phyloP scores from a whole-genome alignment of 2,113 vertebrate genomes.

The Fukomys damarensis region DNA sequence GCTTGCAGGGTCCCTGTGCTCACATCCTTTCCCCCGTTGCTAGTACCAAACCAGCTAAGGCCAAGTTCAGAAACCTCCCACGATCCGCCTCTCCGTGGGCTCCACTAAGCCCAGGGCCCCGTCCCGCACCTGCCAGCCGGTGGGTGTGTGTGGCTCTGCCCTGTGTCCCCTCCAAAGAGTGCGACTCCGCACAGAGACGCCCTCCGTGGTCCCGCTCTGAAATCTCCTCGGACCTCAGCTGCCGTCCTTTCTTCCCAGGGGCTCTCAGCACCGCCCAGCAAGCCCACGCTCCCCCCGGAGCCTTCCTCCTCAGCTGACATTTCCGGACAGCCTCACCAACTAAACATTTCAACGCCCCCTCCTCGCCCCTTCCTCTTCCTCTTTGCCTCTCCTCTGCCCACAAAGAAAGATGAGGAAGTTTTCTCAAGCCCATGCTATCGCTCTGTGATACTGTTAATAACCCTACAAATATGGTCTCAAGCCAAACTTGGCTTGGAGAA shows the following conservation, averaged over 20 bases:
- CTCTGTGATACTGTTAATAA: not conserved
- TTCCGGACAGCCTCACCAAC: not conserved
- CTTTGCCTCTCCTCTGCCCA: not conserved
- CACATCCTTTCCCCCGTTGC: too few species aligned
- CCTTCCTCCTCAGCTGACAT: not conserved
- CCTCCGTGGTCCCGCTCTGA: not conserved
- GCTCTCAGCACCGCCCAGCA: not conserved
- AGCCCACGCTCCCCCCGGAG: too few species aligned
- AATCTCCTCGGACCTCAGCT: not conserved
- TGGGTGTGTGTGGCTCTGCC: not conserved
- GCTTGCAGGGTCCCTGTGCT: too few species aligned
- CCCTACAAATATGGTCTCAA: not conserved
- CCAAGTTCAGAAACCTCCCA: accelerated
- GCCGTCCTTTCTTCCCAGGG: not conserved
- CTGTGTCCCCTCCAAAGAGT: too few species aligned
- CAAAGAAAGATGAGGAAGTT: not conserved
- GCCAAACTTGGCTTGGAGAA: not conserved
- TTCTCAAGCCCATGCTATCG: not conserved
- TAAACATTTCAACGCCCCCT: not conserved
- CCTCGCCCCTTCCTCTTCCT: too few species aligned
- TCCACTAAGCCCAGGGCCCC: accelerated
- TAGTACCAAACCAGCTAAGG: not conserved
- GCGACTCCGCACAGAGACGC: not conserved
- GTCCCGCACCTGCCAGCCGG: accelerated
- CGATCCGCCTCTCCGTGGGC: not conserved